Conservation (phyloP, 2,797 vertebrate genomes). For the Microctenopoma steveboyesi region DNA sequence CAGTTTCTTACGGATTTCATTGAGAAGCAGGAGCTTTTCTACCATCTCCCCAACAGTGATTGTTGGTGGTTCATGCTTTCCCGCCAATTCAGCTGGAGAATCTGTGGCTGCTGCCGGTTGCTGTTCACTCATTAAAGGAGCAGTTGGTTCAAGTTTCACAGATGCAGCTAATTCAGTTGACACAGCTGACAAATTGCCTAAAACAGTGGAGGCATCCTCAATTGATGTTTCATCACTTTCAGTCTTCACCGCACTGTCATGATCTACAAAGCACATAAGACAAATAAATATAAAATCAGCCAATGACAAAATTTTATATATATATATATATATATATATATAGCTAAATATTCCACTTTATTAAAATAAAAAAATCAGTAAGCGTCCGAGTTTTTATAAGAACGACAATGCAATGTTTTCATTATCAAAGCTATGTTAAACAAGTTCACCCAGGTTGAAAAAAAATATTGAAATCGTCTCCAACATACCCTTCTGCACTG, state of each 20-base stretch:
- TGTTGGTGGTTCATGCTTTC: no score
- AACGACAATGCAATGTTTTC: no score
- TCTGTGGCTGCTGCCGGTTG: rapidly evolving
- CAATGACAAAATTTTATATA: background rate
- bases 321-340: no score
- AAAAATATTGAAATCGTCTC: background rate
- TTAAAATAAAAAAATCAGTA: no score
- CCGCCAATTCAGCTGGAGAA: background rate
- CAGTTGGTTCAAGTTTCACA: background rate
- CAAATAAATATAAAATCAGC: background rate
- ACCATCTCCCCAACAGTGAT: slow-evolving; percentile 37
- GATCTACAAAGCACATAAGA: background rate
- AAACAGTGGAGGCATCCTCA: background rate
- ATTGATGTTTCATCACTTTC: background rate
- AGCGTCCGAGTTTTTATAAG: no score
- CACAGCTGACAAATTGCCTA: background rate
- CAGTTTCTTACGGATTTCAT: slow-evolving; percentile 24
- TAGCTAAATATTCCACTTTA: no score
- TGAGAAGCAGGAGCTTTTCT: rapidly evolving
- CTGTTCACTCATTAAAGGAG: background rate
- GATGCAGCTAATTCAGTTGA: background rate
- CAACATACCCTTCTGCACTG: slow-evolving; percentile 23
- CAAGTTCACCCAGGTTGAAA: no score
- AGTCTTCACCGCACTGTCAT: background rate
- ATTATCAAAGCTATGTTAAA: no score